Evolutionary conservation across 1,140 invertebrate species (phyloP), one percentile per base, ranked within the genome.

Genomic region (Scylla paramamosain): DNA sequence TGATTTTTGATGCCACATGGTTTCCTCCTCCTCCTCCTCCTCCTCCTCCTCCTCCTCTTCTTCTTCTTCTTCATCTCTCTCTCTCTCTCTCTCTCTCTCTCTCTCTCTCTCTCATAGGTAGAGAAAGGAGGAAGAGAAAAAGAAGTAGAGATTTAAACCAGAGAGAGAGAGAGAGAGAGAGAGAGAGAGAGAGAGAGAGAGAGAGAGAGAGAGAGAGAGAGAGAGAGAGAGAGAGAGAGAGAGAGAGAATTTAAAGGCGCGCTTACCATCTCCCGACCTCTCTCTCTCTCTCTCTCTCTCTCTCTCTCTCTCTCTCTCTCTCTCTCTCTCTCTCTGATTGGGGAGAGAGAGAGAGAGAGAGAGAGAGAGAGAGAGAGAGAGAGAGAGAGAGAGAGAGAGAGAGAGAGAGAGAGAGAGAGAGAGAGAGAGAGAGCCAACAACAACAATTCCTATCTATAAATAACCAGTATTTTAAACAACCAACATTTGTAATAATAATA

Each of bases 121-220:
- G 1, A 39, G 39, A 39, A 1, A 39, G 39, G 39, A 39, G 6
- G 39, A 39, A 39, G 39, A 39, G 39, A 39, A 39, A 39, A 39
- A 6, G 39, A 39, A 39, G 39, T 2, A 39, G 6, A 39, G 39
- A 39, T 39, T 39, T 39, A 39, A 39, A 39, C 39, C 39, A 39
- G 39, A 39, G 39, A 39, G 39, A 39, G 39, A 39, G 39, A 88
- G n/a, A 88, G 16, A 89, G 29, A 48, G 29, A 89, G 28, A 89
- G 87, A 89, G 32, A 89, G 87, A 89, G 32, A 48, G 87, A 89
- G 32, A 48, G 31, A 89, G 32, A 89, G 87, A 89, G 83, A 84
- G 83, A 84, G 83, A 84, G 83, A 84, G 83, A 84, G 83, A 84
- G 83, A 89, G 29, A 48, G 29, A 89, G 28, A 89, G 87, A 89